Evolutionary conservation across 2,888 invertebrate genomes (phyloP).

Genomic region (Sabellastarte sp.): DNA sequence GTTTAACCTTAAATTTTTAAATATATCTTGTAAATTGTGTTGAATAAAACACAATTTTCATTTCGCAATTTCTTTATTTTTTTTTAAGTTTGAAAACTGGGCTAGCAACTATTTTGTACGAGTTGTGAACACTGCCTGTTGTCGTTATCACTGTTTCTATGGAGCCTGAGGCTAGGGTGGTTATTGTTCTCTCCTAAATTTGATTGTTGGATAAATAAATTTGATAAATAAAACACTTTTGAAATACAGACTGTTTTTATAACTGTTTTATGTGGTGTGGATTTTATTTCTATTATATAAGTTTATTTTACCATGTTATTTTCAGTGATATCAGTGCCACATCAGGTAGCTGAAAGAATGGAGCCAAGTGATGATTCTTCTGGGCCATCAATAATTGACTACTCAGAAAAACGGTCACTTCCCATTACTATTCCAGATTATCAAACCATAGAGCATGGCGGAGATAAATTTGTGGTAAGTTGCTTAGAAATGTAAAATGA

Average conservation of each 20-base stretch:
- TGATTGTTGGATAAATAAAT: not conserved
- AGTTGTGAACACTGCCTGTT: too few species aligned
- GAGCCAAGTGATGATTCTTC: constrained; percentile 70
- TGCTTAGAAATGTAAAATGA: too few species aligned
- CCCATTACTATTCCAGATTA: constrained; percentile 89
- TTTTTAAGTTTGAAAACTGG: too few species aligned
- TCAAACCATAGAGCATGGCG: constrained; percentile 67
- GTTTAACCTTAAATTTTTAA: too few species aligned
- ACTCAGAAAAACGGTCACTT: constrained; percentile 78
- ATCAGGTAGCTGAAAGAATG: constrained; percentile 52
- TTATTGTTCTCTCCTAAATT: too few species aligned
- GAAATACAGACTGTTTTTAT: not conserved
- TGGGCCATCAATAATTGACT: constrained; percentile 72
- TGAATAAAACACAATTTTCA: not conserved
- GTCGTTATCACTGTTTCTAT: too few species aligned
- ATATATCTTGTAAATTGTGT: too few species aligned
- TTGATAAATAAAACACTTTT: not conserved
- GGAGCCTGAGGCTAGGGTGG: too few species aligned
- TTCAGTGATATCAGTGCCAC: constrained; percentile 58
- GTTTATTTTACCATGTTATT: too few species aligned
- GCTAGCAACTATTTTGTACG: too few species aligned
- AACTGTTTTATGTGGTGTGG: not conserved
- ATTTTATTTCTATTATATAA: constrained; percentile 4
- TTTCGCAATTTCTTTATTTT: not conserved
- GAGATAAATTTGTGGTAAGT: constrained; percentile 82